A percentile compares a stretch with the other conserved stretches of the same genome.
Evolutionary conservation across 2,113 vertebrate species (phyloP).

Genomic region (Pimephales promelas): DNA sequence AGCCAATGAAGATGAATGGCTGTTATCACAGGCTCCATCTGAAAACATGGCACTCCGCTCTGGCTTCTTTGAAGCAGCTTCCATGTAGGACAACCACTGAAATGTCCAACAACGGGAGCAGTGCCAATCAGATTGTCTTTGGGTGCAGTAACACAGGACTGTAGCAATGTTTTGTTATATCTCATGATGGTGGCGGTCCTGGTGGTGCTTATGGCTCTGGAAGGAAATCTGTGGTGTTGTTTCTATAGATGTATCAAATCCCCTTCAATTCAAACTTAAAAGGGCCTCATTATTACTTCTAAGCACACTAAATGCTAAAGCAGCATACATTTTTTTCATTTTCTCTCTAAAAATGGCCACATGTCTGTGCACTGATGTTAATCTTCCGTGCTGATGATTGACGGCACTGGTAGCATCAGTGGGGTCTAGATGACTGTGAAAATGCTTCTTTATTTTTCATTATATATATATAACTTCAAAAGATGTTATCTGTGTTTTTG

Average conservation of each 20-base stretch:
- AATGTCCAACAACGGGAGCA: slow-evolving; percentile 54
- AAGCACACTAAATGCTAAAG: neutral
- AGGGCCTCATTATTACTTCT: neutral
- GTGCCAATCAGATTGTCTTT: slow-evolving; percentile 48
- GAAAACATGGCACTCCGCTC: slow-evolving; percentile 60
- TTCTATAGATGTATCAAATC: neutral
- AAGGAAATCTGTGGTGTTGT: slow-evolving; percentile 23
- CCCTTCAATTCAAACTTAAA: neutral
- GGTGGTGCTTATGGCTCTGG: neutral
- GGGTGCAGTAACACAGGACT: slow-evolving; percentile 48
- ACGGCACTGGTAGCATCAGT: neutral
- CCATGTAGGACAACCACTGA: slow-evolving; percentile 51
- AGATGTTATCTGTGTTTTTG: no score
- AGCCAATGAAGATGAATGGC: slow-evolving; percentile 65
- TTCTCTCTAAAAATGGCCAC: neutral
- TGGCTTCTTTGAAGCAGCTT: slow-evolving; percentile 58
- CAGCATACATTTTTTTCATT: neutral
- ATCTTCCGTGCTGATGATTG: neutral
- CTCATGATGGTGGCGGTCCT: slow-evolving; percentile 36
- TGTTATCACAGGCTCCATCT: slow-evolving; percentile 61
- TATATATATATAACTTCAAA: no score
- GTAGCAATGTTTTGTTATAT: slow-evolving; percentile 53
- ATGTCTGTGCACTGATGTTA: neutral
- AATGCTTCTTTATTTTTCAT: no score
- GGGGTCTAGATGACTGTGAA: no score